phyloP scores from a whole-genome alignment of 2,888 invertebrate species.

The Pantelozetes paolii region DNA sequence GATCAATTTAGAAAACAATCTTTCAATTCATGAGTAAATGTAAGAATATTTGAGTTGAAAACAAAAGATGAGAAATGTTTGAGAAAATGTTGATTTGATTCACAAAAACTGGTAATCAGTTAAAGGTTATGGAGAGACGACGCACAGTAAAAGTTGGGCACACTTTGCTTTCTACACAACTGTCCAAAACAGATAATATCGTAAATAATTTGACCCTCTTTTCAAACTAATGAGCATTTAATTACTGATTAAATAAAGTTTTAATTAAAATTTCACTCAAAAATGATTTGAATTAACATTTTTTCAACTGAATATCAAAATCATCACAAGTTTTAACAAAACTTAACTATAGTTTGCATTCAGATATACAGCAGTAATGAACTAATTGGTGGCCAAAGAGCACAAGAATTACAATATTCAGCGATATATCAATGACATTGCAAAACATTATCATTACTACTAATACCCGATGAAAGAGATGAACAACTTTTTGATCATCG shows the following conservation, averaged over 20 bases:
- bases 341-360: too few species aligned
- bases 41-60: too few species aligned
- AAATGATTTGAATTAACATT: too few species aligned
- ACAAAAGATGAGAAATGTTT: slow-evolving; percentile 1
- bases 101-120: not conserved
- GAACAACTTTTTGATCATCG: not conserved
- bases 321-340: too few species aligned
- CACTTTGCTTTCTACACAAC: not conserved
- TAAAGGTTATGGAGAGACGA: not conserved
- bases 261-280: too few species aligned
- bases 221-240: not conserved
- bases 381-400: slow-evolving; percentile 16
- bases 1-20: too few species aligned
- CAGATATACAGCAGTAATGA: too few species aligned
- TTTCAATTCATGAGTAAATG: too few species aligned
- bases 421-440: slow-evolving; percentile 26
- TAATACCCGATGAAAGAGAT: not conserved
- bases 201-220: not conserved
- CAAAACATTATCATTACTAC: slow-evolving; percentile 7
- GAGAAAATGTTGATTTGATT: not conserved
- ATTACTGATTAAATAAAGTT: not conserved
- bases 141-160: not conserved
- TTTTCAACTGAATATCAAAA: too few species aligned
- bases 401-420: slow-evolving; percentile 7
- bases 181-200: slow-evolving; percentile 9